phyloP scores from a whole-genome alignment of 2,797 vertebrate genomes.

The Cuniculus paca region DNA sequence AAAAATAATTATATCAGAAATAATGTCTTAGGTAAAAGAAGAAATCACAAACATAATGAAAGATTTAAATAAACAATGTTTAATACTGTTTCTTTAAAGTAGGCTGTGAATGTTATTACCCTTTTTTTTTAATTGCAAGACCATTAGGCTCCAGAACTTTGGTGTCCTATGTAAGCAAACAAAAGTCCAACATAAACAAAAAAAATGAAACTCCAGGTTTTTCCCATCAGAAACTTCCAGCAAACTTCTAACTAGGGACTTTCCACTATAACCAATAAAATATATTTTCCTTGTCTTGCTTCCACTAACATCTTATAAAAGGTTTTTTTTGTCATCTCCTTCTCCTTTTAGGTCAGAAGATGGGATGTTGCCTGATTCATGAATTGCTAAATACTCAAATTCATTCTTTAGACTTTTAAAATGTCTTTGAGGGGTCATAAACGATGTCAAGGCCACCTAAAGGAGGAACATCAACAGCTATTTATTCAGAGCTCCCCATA shows the following conservation, averaged over 20 bases:
- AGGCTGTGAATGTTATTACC: neutral
- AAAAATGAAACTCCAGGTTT: neutral
- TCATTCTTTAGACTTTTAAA: neutral
- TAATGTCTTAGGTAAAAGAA: no score
- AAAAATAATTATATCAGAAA: no score
- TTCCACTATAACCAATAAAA: neutral
- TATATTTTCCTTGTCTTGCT: neutral
- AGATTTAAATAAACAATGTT: no score
- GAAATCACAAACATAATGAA: no score
- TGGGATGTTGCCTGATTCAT: neutral
- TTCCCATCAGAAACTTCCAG: neutral
- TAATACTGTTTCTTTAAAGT: neutral
- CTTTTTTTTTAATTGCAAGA: neutral
- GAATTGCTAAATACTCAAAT: neutral
- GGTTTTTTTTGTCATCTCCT: neutral
- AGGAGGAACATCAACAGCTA: neutral
- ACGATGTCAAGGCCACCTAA: conserved; percentile 29
- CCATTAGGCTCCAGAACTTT: neutral
- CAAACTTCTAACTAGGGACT: neutral
- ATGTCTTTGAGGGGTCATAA: neutral
- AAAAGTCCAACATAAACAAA: neutral
- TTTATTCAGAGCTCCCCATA: neutral
- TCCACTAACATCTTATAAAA: neutral
- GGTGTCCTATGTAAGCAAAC: neutral
- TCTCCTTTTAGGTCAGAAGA: neutral